Conservation (phyloP, 2,888 invertebrate genomes). For the Myathropa florea region DNA sequence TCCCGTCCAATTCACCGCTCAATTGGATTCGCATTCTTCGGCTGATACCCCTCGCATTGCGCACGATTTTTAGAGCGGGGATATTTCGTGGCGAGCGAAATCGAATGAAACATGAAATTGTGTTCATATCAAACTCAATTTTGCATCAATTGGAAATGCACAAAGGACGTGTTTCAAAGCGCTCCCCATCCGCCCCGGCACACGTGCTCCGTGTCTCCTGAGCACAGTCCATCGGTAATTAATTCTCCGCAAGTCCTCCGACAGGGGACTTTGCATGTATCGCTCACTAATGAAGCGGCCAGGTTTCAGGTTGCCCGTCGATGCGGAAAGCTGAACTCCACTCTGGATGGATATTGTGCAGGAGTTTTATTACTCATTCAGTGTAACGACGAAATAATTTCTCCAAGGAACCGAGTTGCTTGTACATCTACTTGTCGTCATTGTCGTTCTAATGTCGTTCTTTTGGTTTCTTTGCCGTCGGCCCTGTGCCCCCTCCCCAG, state of each 20-base stretch:
- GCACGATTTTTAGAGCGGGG: no score
- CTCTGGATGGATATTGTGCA: not conserved
- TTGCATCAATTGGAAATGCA: no score
- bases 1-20: not conserved
- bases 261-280: not conserved
- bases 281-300: slow-evolving; percentile 35
- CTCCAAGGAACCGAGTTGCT: slow-evolving; percentile 55
- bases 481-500: not conserved
- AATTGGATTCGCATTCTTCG: no score
- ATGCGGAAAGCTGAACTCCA: slow-evolving; percentile 24
- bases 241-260: slow-evolving; percentile 25
- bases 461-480: slow-evolving; percentile 10
- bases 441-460: not conserved
- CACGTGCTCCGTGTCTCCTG: no score
- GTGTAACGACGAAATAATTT: slow-evolving; percentile 56
- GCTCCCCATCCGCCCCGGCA: no score
- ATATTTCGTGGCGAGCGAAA: not conserved
- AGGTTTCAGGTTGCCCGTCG: slow-evolving; percentile 6
- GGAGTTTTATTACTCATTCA: slow-evolving; percentile 53
- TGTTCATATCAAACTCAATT: no score
- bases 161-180: no score
- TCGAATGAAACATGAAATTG: not conserved
- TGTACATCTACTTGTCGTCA: not conserved
- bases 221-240: slow-evolving; percentile 38
- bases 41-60: no score